phyloP scores from a whole-genome alignment of 1,140 invertebrate species.

The Macrobrachium rosenbergii region DNA sequence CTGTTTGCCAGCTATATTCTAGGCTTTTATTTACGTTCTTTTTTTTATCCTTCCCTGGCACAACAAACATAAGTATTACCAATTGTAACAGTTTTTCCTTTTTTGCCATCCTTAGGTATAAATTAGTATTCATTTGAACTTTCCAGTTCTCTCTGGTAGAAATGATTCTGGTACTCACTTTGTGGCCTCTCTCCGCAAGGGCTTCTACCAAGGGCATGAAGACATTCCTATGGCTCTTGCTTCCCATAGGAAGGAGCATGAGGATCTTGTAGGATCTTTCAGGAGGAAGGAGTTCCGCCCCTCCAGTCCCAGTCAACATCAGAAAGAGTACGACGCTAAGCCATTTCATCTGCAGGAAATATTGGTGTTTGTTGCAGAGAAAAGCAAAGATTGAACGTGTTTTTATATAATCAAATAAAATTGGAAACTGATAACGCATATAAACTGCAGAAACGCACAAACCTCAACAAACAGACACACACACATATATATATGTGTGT shows the following conservation, averaged over 20 bases:
- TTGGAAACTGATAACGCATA: too few relatives aligned
- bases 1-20: too few relatives aligned
- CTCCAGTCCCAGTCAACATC: not conserved
- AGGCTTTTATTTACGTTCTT: not conserved
- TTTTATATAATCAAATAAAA: too few relatives aligned
- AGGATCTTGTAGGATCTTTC: constrained; percentile 39
- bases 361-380: too few relatives aligned
- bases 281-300: constrained; percentile 29
- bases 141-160: not conserved
- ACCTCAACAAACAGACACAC: too few relatives aligned
- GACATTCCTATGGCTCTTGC: constrained; percentile 15
- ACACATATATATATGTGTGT: too few relatives aligned
- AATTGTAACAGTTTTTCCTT: not conserved
- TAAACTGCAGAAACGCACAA: too few relatives aligned
- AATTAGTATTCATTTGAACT: too few relatives aligned
- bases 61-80: not conserved
- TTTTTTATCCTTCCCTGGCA: not conserved
- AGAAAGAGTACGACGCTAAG: not conserved
- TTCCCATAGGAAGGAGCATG: constrained; percentile 4
- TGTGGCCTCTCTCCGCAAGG: constrained; percentile 35
- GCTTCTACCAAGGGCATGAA: constrained; percentile 14
- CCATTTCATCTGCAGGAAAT: not conserved
- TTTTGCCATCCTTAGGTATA: not conserved
- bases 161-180: constrained; percentile 4
- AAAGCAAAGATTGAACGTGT: too few relatives aligned